A percentile compares a stretch with the other conserved stretches of the same genome.
Conservation (phyloP, 2,888 invertebrate genomes). For the Epirrita christyi region DNA sequence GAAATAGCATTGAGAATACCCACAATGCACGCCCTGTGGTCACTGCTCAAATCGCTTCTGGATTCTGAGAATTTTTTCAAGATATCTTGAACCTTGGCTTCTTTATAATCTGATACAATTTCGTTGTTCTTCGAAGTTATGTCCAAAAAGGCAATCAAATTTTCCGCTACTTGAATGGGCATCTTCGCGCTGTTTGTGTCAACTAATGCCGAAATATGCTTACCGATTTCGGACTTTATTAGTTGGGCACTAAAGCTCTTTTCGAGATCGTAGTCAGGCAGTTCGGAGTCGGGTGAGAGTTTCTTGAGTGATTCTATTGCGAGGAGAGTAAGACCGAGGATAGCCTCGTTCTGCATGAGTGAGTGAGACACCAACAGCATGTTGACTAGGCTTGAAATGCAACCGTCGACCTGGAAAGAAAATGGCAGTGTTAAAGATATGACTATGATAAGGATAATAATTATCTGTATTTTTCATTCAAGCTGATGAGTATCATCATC, state of each 20-base stretch:
- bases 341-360: conserved; percentile 94
- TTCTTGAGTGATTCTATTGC: conserved; percentile 61
- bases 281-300: conserved; percentile 40
- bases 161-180: conserved; percentile 79
- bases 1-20: conserved; percentile 55
- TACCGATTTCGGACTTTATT: conserved; percentile 80
- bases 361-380: conserved; percentile 94
- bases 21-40: conserved; percentile 56
- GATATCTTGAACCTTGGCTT: conserved; percentile 62
- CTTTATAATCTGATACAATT: conserved; percentile 64
- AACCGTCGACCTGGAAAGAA: conserved; percentile 85
- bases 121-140: conserved; percentile 69
- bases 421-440: conserved; percentile 5
- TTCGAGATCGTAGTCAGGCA: conserved; percentile 55
- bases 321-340: conserved; percentile 89
- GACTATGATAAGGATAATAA: no score
- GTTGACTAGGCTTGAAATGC: conserved; percentile 89
- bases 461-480: no score
- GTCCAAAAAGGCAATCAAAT: conserved; percentile 76
- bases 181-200: conserved; percentile 77
- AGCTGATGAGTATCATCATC: no score
- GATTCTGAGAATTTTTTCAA: conserved; percentile 64
- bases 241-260: conserved; percentile 63
- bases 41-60: conserved; percentile 61
- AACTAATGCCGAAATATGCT: conserved; percentile 75